Conservation (phyloP, 2,888 invertebrate genomes). For the Drosophila formosana region DNA sequence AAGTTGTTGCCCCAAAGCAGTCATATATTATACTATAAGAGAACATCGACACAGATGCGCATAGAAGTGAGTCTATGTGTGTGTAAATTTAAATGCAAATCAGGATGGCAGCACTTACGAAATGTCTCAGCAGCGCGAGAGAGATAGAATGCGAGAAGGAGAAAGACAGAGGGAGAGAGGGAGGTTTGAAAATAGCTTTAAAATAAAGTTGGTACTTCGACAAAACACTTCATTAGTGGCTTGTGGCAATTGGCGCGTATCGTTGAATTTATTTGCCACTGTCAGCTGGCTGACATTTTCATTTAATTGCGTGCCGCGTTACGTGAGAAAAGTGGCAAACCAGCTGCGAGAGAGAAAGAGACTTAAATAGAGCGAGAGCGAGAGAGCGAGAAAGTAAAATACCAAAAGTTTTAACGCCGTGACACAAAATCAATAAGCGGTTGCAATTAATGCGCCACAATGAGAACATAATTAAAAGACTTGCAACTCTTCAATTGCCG, state of each 20-base stretch:
- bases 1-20: constrained; percentile 37
- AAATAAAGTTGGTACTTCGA: constrained; percentile 22
- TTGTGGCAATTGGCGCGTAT: constrained; percentile 67
- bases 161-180: neutral
- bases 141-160: neutral
- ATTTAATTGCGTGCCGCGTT: constrained; percentile 57
- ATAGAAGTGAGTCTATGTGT: neutral
- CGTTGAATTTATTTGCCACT: constrained; percentile 63
- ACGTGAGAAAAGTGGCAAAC: constrained; percentile 25
- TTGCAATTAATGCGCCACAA: constrained; percentile 51
- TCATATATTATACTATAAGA: constrained; percentile 52
- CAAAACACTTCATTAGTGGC: constrained; percentile 55
- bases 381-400: constrained; percentile 8
- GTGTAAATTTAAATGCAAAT: constrained; percentile 60
- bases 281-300: constrained; percentile 61
- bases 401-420: constrained; percentile 44
- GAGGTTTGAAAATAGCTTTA: constrained; percentile 15
- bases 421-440: constrained; percentile 57
- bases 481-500: constrained; percentile 22
- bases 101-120: constrained; percentile 27
- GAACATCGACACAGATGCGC: constrained; percentile 5
- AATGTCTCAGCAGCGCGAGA: neutral
- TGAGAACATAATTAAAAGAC: constrained; percentile 31
- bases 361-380: neutral
- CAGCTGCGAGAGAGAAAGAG: neutral